Evolutionary conservation across 2,888 invertebrate genomes (phyloP), one percentile per base, ranked within the genome.

Genomic region (Lumbricus terrestris): DNA sequence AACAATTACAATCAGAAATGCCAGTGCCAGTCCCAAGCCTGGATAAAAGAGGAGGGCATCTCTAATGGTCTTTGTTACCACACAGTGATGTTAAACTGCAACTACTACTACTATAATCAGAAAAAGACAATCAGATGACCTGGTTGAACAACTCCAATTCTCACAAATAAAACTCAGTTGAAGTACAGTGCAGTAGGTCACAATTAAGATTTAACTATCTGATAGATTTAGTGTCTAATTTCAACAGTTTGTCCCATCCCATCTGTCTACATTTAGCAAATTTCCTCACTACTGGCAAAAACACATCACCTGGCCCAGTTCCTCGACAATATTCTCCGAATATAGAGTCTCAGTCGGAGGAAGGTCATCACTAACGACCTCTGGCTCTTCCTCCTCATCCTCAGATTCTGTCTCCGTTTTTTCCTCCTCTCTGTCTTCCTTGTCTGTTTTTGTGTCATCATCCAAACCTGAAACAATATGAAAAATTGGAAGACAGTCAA

Each of bases 341-440:
- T 96, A 97, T 11, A 95, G 95, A 15, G 96, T 96, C 94, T 97
- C 96, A 18, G 94, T 94, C 13, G 96, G 96, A 90, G 92, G 93
- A 35, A 94, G 94, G 91, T 95, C 95, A 89, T 95, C 95, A 82
- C 94, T 94, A 47, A 42, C 3, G 54, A 35, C 91, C 40, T 93
- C 93, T 88, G 91, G 93, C 89, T 93, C 93, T 35, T 93, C 93
- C 89, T 96, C 95, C 82, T 96, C 96, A 89, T 95, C 96, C 85
- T 97, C 96, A 4, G 96, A 96, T 85, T 97, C 97, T 13, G 96
- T 90, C 34, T 93, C 93, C 20, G 93, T 91, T 40, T 93, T 93
- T 18, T 91, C 92, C 82, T 91, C 89, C 83, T 91, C 91, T 23
- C 89, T 40, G 82, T 92, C 92, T 29, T 90, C 92, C 35, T 90